Evolutionary conservation across 2,888 invertebrate genomes (phyloP).

Genomic region (Luffia ferchaultella): DNA sequence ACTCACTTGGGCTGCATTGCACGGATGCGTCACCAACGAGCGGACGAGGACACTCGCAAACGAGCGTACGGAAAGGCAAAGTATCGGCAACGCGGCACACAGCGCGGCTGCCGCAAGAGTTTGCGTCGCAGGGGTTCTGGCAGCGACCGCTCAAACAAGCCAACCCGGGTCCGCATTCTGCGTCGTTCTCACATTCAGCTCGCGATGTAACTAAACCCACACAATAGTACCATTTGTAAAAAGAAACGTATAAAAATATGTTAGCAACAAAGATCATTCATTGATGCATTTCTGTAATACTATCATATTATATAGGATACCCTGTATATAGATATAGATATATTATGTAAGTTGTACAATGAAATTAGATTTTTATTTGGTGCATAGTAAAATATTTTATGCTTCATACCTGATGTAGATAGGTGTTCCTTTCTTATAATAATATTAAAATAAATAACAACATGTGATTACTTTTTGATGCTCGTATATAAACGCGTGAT

Average conservation of each 20-base stretch:
- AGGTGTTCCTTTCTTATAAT: too few species aligned
- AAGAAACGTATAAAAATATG: neutral
- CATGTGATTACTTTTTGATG: too few species aligned
- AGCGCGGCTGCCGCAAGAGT: constrained; percentile 83
- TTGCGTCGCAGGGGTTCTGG: constrained; percentile 80
- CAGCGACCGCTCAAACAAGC: constrained; percentile 85
- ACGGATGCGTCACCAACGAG: constrained; percentile 87
- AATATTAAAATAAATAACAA: too few species aligned
- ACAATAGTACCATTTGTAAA: constrained; percentile 5
- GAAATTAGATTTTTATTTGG: too few species aligned
- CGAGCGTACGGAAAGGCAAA: constrained; percentile 85
- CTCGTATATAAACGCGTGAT: too few species aligned
- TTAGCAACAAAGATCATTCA: too few species aligned
- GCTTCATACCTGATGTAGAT: too few species aligned
- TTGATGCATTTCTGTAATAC: neutral
- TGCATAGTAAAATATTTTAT: too few species aligned
- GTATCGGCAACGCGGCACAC: constrained; percentile 87
- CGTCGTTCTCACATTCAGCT: constrained; percentile 78
- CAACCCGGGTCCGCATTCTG: constrained; percentile 84
- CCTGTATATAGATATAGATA: too few species aligned
- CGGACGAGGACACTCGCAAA: constrained; percentile 85
- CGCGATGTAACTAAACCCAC: constrained; percentile 55
- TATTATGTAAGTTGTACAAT: too few species aligned
- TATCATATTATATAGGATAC: neutral
- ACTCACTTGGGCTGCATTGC: constrained; percentile 81